These are phyloP conservation scores for Echinarachnius parma DNA, from an alignment of 53 echinoderm and acorn worm genomes.

Conservation along the genomic window DNA sequence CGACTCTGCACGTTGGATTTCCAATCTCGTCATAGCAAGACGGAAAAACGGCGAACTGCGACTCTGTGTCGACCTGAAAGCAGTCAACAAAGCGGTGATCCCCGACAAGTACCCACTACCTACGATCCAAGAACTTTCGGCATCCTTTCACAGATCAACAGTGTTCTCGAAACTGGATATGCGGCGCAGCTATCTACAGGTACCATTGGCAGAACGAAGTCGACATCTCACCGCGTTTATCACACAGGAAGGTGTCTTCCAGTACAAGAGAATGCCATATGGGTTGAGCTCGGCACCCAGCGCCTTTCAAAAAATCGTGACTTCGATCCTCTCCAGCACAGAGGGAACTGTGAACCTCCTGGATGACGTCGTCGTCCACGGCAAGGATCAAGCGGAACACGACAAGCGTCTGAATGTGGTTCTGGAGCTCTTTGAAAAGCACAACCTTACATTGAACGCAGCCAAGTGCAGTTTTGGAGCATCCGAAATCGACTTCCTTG, in stretches of 20 bases:
- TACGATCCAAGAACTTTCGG: slow-evolving; percentile 58
- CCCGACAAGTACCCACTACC: slow-evolving; percentile 65
- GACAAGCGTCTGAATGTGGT: slow-evolving; percentile 33
- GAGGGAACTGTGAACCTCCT: slow-evolving; percentile 51
- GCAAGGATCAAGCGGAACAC: slow-evolving; percentile 48
- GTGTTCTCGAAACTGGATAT: slow-evolving; percentile 60
- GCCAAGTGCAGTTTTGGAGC: slow-evolving; percentile 37
- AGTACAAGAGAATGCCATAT: slow-evolving; percentile 59
- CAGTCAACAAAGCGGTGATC: slow-evolving; percentile 60
- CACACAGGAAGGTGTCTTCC: slow-evolving; percentile 55
- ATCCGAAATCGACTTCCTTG: slow-evolving; percentile 35
- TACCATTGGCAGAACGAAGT: slow-evolving; percentile 46
- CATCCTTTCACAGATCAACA: slow-evolving; percentile 34
- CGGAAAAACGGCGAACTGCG: slow-evolving; percentile 52
- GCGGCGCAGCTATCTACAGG: slow-evolving; percentile 51
- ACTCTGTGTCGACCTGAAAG: slow-evolving; percentile 63
- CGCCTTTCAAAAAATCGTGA: slow-evolving; percentile 65
- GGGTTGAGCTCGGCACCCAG: slow-evolving; percentile 69
- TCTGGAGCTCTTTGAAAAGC: neutral
- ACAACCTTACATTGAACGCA: neutral
- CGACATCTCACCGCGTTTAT: slow-evolving; percentile 61
- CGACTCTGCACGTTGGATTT: slow-evolving; percentile 64
- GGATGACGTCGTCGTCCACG: slow-evolving; percentile 61
- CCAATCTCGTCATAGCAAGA: slow-evolving; percentile 52
- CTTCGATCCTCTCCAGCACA: slow-evolving; percentile 36